These are phyloP conservation scores for Clarias batrachus DNA, from an alignment of 2,113 vertebrate genomes.

Conservation along the genomic window DNA sequence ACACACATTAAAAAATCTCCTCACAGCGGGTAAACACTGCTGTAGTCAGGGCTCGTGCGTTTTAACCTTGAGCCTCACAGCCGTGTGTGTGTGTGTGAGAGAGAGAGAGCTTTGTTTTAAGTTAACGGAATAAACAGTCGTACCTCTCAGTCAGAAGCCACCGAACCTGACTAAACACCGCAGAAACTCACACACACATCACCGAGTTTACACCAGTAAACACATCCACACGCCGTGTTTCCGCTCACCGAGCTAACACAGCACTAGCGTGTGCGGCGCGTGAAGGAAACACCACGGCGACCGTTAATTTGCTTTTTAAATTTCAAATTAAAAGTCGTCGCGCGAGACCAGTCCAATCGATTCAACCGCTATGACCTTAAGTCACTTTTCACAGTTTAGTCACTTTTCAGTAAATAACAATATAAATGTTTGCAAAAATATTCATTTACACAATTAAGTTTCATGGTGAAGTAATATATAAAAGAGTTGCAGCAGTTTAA, in stretches of 20 bases:
- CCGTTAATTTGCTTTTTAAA: background rate
- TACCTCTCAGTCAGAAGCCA: background rate
- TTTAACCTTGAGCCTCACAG: conserved; percentile 12
- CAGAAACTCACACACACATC: background rate
- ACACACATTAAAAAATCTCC: background rate
- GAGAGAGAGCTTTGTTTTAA: background rate
- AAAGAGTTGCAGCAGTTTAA: background rate
- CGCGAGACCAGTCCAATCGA: background rate
- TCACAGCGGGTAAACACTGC: background rate
- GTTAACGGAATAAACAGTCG: background rate
- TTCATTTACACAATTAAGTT: background rate
- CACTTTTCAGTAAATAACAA: background rate
- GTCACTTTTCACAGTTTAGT: background rate
- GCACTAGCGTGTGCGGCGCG: background rate
- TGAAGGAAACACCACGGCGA: background rate
- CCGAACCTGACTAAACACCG: background rate
- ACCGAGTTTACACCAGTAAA: background rate
- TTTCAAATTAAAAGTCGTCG: background rate
- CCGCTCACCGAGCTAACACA: background rate
- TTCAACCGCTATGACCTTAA: background rate
- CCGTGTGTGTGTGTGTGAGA: background rate
- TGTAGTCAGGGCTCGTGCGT: background rate
- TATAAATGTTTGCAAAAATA: background rate
- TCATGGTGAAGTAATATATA: background rate
- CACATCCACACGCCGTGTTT: background rate